phyloP scores from a whole-genome alignment of 2,113 vertebrate genomes.

The Labeo rohita region DNA sequence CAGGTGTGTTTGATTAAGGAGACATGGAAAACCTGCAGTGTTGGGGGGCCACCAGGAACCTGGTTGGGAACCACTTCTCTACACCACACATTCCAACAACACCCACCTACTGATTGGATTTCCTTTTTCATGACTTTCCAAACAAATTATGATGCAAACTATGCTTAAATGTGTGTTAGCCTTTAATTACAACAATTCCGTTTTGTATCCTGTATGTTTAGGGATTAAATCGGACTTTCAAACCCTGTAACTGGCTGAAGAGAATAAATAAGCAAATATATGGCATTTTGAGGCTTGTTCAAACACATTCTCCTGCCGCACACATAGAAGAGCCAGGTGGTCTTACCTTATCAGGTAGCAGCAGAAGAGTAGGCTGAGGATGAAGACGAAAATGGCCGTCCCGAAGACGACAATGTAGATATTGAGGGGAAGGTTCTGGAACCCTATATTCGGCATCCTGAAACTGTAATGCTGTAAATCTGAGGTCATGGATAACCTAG shows the following conservation, averaged over 20 bases:
- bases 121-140: background rate
- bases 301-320: background rate
- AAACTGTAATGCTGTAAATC: constrained; percentile 94
- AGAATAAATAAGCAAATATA: constrained; percentile 34
- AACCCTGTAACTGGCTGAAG: background rate
- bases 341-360: constrained; percentile 98
- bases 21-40: too few relatives aligned
- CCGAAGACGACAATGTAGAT: constrained; percentile 99
- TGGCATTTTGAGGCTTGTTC: constrained; percentile 47
- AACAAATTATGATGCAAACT: background rate
- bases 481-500: constrained; percentile 95
- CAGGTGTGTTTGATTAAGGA: too few relatives aligned
- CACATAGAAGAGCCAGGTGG: constrained; percentile 8
- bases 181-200: background rate
- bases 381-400: constrained; percentile 98
- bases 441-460: constrained; percentile 99
- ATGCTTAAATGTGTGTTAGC: background rate
- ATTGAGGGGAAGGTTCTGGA: constrained; percentile 98
- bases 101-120: background rate
- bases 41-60: too few relatives aligned
- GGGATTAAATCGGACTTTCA: background rate
- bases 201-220: background rate
- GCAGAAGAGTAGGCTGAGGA: constrained; percentile 99
- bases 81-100: background rate
- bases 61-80: background rate